Evolutionary conservation across 2,888 invertebrate genomes (phyloP).

Genomic region (Tortrix viridana): DNA sequence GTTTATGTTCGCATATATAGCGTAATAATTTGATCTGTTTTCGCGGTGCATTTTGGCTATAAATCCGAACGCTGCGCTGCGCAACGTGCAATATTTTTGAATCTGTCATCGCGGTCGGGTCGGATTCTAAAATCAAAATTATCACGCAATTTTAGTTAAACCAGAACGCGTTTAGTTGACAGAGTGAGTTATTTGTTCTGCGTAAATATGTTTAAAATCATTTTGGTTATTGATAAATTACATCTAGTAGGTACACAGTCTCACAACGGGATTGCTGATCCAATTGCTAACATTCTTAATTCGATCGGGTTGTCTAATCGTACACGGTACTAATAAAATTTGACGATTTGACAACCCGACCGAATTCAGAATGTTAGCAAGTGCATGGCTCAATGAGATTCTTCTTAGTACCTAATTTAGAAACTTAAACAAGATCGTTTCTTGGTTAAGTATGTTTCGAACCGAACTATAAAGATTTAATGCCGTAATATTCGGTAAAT

Average conservation of each 20-base stretch:
- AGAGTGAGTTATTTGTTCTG: constrained; percentile 68
- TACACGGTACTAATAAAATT: no score
- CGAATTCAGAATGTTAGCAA: no score
- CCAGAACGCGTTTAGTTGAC: constrained; percentile 75
- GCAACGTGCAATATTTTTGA: constrained; percentile 59
- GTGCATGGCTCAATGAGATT: no score
- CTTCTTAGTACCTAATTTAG: no score
- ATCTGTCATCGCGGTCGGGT: constrained; percentile 66
- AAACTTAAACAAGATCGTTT: no score
- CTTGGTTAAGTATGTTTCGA: no score
- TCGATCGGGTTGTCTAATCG: no score
- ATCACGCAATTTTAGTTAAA: constrained; percentile 77
- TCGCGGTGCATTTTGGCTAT: constrained; percentile 34
- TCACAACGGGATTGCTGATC: no score
- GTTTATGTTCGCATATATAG: constrained; percentile 25
- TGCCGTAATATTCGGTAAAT: not conserved
- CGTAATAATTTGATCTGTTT: constrained; percentile 38
- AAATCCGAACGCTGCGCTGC: constrained; percentile 35
- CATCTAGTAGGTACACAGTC: no score
- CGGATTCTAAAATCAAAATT: constrained; percentile 75
- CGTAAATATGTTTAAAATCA: constrained; percentile 62
- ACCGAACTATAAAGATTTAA: no score
- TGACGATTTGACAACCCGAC: no score
- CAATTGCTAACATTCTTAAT: no score
- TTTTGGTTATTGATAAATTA: constrained; percentile 55